Base-by-base conservation (phyloP, 2,888 invertebrate species). In the Noctua fimbriata region DNA sequence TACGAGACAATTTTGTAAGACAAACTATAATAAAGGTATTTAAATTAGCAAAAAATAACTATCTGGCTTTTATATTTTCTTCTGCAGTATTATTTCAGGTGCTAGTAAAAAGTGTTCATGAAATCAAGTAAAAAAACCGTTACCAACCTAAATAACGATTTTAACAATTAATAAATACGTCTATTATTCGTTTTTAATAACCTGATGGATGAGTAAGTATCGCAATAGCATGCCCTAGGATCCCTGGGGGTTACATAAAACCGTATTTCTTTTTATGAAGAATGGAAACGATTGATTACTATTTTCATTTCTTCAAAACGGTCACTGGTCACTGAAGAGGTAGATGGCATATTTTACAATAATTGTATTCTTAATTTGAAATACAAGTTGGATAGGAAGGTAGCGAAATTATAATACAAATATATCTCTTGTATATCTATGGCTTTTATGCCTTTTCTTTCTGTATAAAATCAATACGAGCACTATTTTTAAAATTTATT, bases 41-140 rank as follows among this genome's bases (percentile, higher is more conserved):
- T 67, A 58, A 69, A 72, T 69, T 21, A 36, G 71, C 71, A 83
- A 85, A 85, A 85, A 85, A 63, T 44, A 49, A 47, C 16, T 47
- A 36, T 28, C 16, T 52, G 3, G 21, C 16, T 63, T 71, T 32
- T 76, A 21, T 12, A 36, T 72, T 65, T 78, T 79, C 41, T 69
- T 84, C 16, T 69, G 28, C 21, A 12, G 12, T 69, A 55, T 10
- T 85, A 72, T 85, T 83, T 81, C 32, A 65, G 49, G 28, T 28
- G 28, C 12, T 9, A 55, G 18, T 12, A 76, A 85, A 82, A 85
- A 76, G n/a, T 69, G 69, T 44, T 72, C 28, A 49, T 69, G 81
- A 63, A 47, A 55, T 47, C 36, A 41, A 41, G 10, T 44, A 44
- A 44, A 44, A 12, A 44, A 44, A 44, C 44, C 12, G 49, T 16